Evolutionary conservation across 2,888 invertebrate species (phyloP), one percentile per base, ranked within the genome.

Genomic region (Philopedon plagiatum): DNA sequence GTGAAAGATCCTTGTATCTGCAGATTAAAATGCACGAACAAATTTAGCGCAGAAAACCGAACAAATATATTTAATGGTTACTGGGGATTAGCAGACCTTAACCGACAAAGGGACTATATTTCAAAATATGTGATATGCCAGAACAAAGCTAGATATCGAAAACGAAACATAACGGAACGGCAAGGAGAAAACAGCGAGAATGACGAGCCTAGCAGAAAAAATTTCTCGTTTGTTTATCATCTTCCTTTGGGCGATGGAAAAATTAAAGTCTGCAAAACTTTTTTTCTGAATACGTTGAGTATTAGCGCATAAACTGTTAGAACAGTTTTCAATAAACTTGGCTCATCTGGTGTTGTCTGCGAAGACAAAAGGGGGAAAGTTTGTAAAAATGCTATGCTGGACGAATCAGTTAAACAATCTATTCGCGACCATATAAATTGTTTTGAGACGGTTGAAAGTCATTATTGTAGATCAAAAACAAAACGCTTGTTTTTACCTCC

Each of bases 401-500:
- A 64, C 61, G 70, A 74, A n/a, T n/a, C n/a, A n/a, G n/a, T 74
- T 0, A 75, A 75, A 49, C 46, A 70, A 56, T 62, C 69, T 5
- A 56, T 76, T 32, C 57, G 75, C 9, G 66, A 76, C 41, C 72
- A 75, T 44, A 76, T 76, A 11, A 74, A 75, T 60, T 37, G 21
- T 8, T 76, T 76, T 66, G 66, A 77, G 61, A 67, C 69, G 8
- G 60, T 75, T 5, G 71, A 77, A 60, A 76, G 76, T 32, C 76
- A 76, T 64, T 76, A 75, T 57, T 76, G 72, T 58, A 66, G 75
- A 56, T 41, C 68, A 57, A 65, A 66, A 11, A 72, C 75, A 18
- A 26, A n/a, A 19, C 37, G 51, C 5, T 9, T 39, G 61, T 64
- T 37, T 39, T 39, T 65, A 23, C 19, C 23, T 2, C 1, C 23